phyloP scores from a whole-genome alignment of 1,140 invertebrate genomes.

The Amphibalanus amphitrite region DNA sequence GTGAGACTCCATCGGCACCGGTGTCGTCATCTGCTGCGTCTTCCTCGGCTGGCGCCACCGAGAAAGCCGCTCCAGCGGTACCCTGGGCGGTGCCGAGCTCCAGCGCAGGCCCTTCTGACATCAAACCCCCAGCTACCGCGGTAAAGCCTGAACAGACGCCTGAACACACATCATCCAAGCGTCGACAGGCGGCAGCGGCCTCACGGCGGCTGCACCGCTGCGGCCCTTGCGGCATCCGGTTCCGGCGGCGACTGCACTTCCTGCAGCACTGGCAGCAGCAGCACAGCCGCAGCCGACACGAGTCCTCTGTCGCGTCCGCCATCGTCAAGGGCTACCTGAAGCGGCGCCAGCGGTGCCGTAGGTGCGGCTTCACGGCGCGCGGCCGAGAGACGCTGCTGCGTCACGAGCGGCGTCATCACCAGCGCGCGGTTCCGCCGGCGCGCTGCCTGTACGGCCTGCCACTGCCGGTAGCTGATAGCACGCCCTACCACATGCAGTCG shows the following conservation, averaged over 20 bases:
- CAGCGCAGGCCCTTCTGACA: no score
- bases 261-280: conserved; percentile 26
- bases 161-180: conserved; percentile 3
- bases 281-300: conserved; percentile 21
- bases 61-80: no score
- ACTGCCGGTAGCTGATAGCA: conserved; percentile 22
- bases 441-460: conserved; percentile 23
- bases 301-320: conserved; percentile 10
- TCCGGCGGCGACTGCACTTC: conserved; percentile 25
- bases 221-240: conserved; percentile 28
- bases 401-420: conserved; percentile 36
- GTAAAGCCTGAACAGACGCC: background rate
- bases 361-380: conserved; percentile 43
- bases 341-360: conserved; percentile 36
- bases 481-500: conserved; percentile 54
- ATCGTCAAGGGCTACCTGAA: conserved; percentile 11
- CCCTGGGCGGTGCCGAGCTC: no score
- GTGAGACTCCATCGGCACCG: no score
- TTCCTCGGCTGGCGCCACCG: background rate
- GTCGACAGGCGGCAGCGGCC: conserved; percentile 16
- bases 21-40: background rate
- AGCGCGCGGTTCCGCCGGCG: conserved; percentile 10
- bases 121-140: no score
- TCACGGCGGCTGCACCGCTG: no score
- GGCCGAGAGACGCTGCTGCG: conserved; percentile 42